A percentile compares a stretch with the other conserved stretches of the same genome.
These are phyloP conservation scores for Conchocele bisecta DNA, from an alignment of 2,888 invertebrate genomes.

Conservation along the genomic window DNA sequence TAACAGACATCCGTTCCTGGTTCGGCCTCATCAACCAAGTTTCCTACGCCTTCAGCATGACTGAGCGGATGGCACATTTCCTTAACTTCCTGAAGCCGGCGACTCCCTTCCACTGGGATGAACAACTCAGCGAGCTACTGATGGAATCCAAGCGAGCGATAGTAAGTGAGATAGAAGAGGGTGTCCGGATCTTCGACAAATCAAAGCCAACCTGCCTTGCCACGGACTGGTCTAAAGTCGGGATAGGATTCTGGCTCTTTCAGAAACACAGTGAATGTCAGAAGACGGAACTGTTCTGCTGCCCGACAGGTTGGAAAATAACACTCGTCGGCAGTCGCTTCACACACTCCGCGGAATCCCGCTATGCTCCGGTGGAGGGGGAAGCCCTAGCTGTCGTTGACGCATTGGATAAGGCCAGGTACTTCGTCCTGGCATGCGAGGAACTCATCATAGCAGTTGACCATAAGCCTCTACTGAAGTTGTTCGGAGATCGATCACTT, in stretches of 20 bases:
- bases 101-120: slow-evolving; percentile 43
- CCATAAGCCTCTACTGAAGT: slow-evolving; percentile 42
- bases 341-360: slow-evolving; percentile 22
- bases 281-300: slow-evolving; percentile 46
- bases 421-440: slow-evolving; percentile 35
- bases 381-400: slow-evolving; percentile 10
- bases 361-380: slow-evolving; percentile 9
- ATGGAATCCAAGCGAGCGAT: slow-evolving; percentile 43
- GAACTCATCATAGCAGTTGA: slow-evolving; percentile 39
- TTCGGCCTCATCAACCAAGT: slow-evolving; percentile 67
- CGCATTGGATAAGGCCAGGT: slow-evolving; percentile 29
- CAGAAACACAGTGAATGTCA: slow-evolving; percentile 58
- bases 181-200: slow-evolving; percentile 62
- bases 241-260: slow-evolving; percentile 62
- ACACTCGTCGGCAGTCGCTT: slow-evolving; percentile 51
- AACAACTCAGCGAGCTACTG: slow-evolving; percentile 37
- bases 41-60: slow-evolving; percentile 62
- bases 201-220: slow-evolving; percentile 64
- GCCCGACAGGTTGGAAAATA: slow-evolving; percentile 48
- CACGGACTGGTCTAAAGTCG: slow-evolving; percentile 66
- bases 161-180: slow-evolving; percentile 55
- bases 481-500: slow-evolving; percentile 33
- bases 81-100: slow-evolving; percentile 61
- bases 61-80: slow-evolving; percentile 38
- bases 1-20: slow-evolving; percentile 64